These are phyloP conservation scores for Zaprionus vittiger DNA, from an alignment of 1,140 invertebrate genomes.

Conservation along the genomic window DNA sequence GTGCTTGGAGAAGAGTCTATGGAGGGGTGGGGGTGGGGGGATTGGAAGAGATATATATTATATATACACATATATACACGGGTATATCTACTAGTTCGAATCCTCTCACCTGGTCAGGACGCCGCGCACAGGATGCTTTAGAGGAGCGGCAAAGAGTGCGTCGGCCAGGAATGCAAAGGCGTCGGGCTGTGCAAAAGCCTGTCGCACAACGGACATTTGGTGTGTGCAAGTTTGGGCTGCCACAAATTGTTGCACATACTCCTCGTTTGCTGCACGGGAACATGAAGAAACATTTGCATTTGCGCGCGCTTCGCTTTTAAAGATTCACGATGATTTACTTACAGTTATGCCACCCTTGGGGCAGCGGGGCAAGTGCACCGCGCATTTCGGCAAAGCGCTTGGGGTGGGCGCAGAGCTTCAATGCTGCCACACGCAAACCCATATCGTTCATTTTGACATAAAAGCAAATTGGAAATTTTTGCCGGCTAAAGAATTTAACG, in stretches of 20 bases:
- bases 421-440: conserved; percentile 53
- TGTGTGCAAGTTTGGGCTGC: conserved; percentile 33
- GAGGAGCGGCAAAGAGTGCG: conserved; percentile 45
- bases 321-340: conserved; percentile 14
- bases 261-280: background rate
- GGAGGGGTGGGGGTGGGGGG: no score
- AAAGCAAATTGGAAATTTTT: conserved; percentile 1
- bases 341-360: conserved; percentile 48
- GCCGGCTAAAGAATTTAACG: background rate
- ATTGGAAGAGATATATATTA: background rate
- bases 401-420: conserved; percentile 56
- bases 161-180: conserved; percentile 52
- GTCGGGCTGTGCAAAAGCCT: conserved; percentile 7
- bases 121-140: conserved; percentile 62
- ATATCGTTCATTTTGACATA: conserved; percentile 57
- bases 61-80: background rate
- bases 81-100: background rate
- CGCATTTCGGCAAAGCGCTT: conserved; percentile 53
- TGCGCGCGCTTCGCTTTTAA: background rate
- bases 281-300: no score
- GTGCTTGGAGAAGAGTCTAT: conserved; percentile 55
- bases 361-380: conserved; percentile 33
- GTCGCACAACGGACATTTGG: conserved; percentile 42
- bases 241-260: conserved; percentile 37
- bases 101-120: conserved; percentile 50